A percentile compares a stretch with the other conserved stretches of the same genome.
Conservation (phyloP, 1,140 invertebrate species). For the Lutraria rhynchaena region DNA sequence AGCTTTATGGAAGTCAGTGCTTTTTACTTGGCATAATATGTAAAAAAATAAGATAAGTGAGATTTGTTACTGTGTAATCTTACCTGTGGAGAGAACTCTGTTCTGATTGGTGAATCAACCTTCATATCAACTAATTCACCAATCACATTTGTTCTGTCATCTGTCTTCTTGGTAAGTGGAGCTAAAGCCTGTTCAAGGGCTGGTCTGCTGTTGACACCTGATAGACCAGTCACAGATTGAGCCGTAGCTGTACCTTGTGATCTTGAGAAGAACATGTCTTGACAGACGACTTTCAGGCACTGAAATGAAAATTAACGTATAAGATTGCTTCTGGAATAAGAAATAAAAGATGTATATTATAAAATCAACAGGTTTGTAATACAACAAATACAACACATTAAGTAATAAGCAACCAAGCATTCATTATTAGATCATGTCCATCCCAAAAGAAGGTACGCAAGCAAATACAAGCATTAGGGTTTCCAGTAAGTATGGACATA, state of each 20-base stretch:
- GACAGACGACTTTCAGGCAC: conserved; percentile 78
- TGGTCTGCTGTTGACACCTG: conserved; percentile 61
- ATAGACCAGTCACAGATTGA: conserved; percentile 61
- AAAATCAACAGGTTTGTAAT: no score
- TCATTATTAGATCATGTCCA: no score
- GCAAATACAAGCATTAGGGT: no score
- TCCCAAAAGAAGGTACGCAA: no score
- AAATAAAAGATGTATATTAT: no score
- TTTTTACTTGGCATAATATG: no score
- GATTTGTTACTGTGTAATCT: not conserved
- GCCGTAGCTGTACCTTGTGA: conserved; percentile 67
- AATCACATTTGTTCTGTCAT: conserved; percentile 72
- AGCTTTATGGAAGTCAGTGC: no score
- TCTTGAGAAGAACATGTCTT: conserved; percentile 81
- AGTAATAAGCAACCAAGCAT: no score
- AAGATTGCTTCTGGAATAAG: no score
- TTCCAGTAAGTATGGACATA: no score
- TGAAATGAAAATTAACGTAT: conserved; percentile 32
- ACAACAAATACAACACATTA: no score
- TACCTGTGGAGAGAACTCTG: conserved; percentile 75
- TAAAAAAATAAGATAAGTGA: no score
- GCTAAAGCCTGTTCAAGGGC: conserved; percentile 74
- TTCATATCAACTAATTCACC: conserved; percentile 77
- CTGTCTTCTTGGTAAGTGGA: conserved; percentile 62
- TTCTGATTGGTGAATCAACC: conserved; percentile 68